Evolutionary conservation across 2,113 vertebrate species (phyloP), one percentile per base, ranked within the genome.

Genomic region (Lichenostomus cassidix): DNA sequence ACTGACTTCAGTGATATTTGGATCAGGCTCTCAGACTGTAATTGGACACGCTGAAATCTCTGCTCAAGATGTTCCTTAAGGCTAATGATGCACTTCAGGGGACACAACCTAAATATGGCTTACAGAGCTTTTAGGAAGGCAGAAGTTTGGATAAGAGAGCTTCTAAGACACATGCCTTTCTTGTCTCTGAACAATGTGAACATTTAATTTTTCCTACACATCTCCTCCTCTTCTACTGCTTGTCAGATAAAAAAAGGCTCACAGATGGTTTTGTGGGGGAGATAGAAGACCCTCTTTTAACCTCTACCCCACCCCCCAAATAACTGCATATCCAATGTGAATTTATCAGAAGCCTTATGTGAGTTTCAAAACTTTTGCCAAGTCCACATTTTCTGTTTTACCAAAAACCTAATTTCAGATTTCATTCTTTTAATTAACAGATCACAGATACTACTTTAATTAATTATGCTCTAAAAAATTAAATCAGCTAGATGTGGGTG

Each of bases 351-450:
- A 95, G 85, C 85, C 83, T 96, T 96, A 93, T 96, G 92, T 88
- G 96, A 96, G 94, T 95, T 96, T 97, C 50, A 88, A 95, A 97
- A 95, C 93, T 95, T 96, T 97, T 96, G 89, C 94, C 91, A 96
- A 97, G 92, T 87, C 91, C 92, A 92, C 77, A 91, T 79, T 97
- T 95, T 92, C 56, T 95, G 71, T 70, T 96, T 92, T 88, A 89
- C 80, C 76, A 89, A 95, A 86, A 86, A 96, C 69, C 79, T 93
- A 93, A 95, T 97, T 97, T 96, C 92, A 94, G 90, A 97, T 96
- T 97, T 94, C 93, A 93, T 95, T 96, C 87, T 96, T 97, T 95
- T 97, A 97, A 97, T 97, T 97, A 97, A 92, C 90, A 96, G 95
- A 96, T 95, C 92, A 96, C 90, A 97, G 93, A 97, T 97, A 97